Percentiles rank a stretch among this genome's conserved stretches.
These are phyloP conservation scores for Lagenorhynchus albirostris DNA, from an alignment of 2,113 vertebrate genomes.

Conservation along the genomic window DNA sequence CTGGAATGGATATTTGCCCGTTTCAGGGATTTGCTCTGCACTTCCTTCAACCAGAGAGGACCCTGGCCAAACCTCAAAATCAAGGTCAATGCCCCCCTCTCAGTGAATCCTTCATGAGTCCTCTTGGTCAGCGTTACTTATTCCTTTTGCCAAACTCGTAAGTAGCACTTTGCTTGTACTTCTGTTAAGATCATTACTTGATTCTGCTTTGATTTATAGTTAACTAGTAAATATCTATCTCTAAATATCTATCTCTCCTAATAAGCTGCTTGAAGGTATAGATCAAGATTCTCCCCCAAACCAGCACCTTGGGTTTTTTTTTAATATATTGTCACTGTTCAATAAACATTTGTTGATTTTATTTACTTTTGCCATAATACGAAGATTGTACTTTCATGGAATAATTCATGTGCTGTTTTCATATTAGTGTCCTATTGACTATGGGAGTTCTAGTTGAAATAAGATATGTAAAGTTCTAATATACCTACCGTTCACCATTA, in stretches of 20 bases:
- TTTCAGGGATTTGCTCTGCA: neutral
- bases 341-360: slow-evolving; percentile 16
- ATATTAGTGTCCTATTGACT: neutral
- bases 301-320: neutral
- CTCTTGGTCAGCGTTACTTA: neutral
- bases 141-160: neutral
- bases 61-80: neutral
- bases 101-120: neutral
- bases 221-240: neutral
- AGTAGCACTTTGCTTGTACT: neutral
- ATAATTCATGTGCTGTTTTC: neutral
- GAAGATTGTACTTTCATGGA: neutral
- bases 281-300: neutral
- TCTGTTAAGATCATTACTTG: neutral
- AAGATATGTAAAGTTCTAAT: slow-evolving; percentile 1
- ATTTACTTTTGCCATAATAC: neutral
- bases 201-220: neutral
- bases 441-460: neutral
- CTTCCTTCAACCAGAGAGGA: neutral
- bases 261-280: neutral
- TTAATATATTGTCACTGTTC: neutral
- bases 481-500: neutral
- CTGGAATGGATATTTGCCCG: neutral
- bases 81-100: neutral
- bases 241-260: neutral